A percentile compares a stretch with the other conserved stretches of the same genome.
These are phyloP conservation scores for Drosophila persimilis DNA, from an alignment of 1,140 invertebrate species.

Conservation along the genomic window DNA sequence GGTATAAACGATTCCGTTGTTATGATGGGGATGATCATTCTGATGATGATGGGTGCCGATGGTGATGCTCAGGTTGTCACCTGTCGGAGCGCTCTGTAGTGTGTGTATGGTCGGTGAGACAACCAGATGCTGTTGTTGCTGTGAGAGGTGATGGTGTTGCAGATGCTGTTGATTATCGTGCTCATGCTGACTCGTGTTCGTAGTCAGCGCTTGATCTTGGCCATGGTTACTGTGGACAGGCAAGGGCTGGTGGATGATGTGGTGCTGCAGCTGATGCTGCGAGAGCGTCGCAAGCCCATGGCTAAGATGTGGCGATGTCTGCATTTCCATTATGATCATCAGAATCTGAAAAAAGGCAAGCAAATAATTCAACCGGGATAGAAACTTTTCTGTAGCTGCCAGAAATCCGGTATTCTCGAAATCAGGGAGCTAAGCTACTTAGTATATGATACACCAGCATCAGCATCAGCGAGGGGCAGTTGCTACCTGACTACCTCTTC, in stretches of 20 bases:
- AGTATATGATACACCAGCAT: background rate
- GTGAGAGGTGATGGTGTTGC: conserved; percentile 37
- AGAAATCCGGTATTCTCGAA: conserved; percentile 10
- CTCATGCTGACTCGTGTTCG: conserved; percentile 34
- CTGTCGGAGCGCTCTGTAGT: conserved; percentile 35
- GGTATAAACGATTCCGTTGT: conserved; percentile 44
- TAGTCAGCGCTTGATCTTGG: conserved; percentile 21
- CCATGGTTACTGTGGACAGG: conserved; percentile 29
- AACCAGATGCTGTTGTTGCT: conserved; percentile 39
- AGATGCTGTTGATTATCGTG: conserved; percentile 37
- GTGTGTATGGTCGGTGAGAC: conserved; percentile 52
- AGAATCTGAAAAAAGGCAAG: conserved; percentile 45
- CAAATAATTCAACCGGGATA: conserved; percentile 3
- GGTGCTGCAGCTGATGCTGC: conserved; percentile 62
- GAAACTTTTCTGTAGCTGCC: conserved; percentile 1
- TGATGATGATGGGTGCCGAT: conserved; percentile 46
- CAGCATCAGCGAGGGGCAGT: background rate
- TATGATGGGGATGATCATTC: conserved; percentile 44
- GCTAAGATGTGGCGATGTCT: conserved; percentile 67
- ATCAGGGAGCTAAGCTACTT: conserved; percentile 7
- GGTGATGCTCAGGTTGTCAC: conserved; percentile 32
- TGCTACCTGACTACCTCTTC: conserved; percentile 11
- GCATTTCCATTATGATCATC: conserved; percentile 80
- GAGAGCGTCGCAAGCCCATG: conserved; percentile 64
- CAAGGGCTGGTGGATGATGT: conserved; percentile 39